Conservation (phyloP, 2,113 vertebrate species). For the Promerops cafer region DNA sequence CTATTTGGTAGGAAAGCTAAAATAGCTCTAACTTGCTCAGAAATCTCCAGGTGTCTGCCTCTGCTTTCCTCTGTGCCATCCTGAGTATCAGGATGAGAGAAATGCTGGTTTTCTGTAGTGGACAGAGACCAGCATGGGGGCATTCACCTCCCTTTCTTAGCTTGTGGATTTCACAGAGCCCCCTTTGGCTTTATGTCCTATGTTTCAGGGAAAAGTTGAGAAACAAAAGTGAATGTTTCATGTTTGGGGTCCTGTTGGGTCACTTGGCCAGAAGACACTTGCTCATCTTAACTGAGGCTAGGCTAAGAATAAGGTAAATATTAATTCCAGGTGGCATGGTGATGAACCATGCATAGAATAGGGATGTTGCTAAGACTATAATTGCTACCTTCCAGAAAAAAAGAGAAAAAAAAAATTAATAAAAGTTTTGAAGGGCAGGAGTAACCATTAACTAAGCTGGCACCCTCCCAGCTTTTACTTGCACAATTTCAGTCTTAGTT, state of each 20-base stretch:
- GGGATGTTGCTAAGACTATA: not conserved
- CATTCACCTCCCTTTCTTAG: not conserved
- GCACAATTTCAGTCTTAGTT: not conserved
- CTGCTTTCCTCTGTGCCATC: not conserved
- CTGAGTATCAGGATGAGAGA: not conserved
- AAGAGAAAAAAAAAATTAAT: not conserved
- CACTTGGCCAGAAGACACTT: not conserved
- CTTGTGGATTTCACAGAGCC: not conserved
- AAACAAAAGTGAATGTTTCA: not conserved
- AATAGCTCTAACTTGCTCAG: not conserved
- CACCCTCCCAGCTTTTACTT: not conserved
- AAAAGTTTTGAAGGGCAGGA: not conserved
- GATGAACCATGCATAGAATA: not conserved
- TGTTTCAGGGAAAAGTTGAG: not conserved
- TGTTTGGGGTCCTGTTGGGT: not conserved
- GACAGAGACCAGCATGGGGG: not conserved
- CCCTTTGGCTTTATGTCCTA: not conserved
- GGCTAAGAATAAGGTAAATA: slow-evolving; percentile 12
- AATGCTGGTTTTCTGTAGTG: not conserved
- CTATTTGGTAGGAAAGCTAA: not conserved
- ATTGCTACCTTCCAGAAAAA: not conserved
- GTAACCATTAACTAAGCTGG: slow-evolving; percentile 22
- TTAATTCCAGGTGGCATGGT: not conserved
- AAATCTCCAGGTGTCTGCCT: not conserved
- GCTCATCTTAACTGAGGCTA: not conserved